Evolutionary conservation across 2,797 vertebrate genomes (phyloP), one percentile per base, ranked within the genome.

Genomic region (Lepilemur ruficaudatus): DNA sequence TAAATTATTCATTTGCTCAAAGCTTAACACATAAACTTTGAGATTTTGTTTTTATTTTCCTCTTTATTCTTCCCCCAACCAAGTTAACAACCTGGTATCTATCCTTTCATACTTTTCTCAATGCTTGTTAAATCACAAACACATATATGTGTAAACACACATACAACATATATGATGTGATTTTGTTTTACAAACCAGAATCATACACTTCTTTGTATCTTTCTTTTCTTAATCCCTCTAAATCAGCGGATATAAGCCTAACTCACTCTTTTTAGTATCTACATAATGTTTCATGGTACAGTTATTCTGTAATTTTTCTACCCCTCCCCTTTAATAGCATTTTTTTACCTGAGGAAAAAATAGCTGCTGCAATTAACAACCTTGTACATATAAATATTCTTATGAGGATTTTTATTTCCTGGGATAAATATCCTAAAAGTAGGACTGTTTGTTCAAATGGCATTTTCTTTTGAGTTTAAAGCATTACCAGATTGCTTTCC

Each of bases 391-490:
- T 25, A 57, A 57, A 50, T 69, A 67, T 67, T 84, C 25, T 87
- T 86, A 76, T 11, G 8, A 78, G 50, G 35, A 87, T 80, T 93
- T 96, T 93, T 80, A 87, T 88, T 94, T 93, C 65, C 59, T 89
- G 15, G 17, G 61, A 65, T 85, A 96, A 72, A 91, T 76, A 76
- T 78, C 80, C 46, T 84, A 46, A 86, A 91, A 70, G 57, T 69
- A 89, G 12, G 25, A 85, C 2, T 94, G 75, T 83, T 81, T 91
- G 32, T 69, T 81, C 61, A 96, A 91, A 89, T 25, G 5, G 18
- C 57, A 85, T 76, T 55, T 87, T 86, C 50, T 96, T 97, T 96
- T 78, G 32, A 48, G 86, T 89, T 96, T 61, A 76, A 96, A 93
- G 67, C 69, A 91, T 2, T 65, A 78, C 52, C 82, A 93, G 43